These are phyloP conservation scores for Hydropsyche betteni DNA, from an alignment of 2,888 invertebrate genomes.

Conservation along the genomic window DNA sequence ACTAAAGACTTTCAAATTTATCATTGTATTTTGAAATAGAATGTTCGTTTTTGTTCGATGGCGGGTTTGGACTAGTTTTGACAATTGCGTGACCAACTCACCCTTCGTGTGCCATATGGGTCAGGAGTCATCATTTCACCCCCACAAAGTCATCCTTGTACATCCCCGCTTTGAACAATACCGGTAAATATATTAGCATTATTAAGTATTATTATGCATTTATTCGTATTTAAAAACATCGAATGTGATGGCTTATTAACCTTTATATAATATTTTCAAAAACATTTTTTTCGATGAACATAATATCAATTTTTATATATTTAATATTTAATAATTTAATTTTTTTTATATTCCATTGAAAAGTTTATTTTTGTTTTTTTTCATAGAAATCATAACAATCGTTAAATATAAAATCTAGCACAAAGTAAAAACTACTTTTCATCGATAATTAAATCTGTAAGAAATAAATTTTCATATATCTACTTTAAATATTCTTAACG, in stretches of 20 bases:
- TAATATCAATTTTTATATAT: no score
- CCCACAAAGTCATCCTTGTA: slow-evolving; percentile 36
- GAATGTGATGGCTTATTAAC: not conserved
- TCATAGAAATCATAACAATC: no score
- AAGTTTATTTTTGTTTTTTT: no score
- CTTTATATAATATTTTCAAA: no score
- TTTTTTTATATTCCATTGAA: no score
- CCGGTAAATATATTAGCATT: slow-evolving; percentile 33
- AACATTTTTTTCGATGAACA: no score
- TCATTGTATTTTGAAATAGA: not conserved
- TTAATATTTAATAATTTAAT: no score
- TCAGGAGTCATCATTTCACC: slow-evolving; percentile 43
- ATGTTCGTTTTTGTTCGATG: not conserved
- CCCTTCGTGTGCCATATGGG: slow-evolving; percentile 48
- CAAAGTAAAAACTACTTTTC: no score
- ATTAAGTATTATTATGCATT: slow-evolving; percentile 14
- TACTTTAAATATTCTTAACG: no score
- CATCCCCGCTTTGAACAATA: slow-evolving; percentile 21
- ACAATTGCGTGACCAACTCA: slow-evolving; percentile 42
- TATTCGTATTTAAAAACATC: not conserved
- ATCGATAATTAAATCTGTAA: no score
- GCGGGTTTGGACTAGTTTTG: slow-evolving; percentile 3
- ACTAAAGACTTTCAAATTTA: not conserved
- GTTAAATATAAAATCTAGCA: no score
- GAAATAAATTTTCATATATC: no score